A percentile compares a stretch with the other conserved stretches of the same genome.
Evolutionary conservation across 2,113 vertebrate species (phyloP).

Genomic region (Dromiciops gliroides): DNA sequence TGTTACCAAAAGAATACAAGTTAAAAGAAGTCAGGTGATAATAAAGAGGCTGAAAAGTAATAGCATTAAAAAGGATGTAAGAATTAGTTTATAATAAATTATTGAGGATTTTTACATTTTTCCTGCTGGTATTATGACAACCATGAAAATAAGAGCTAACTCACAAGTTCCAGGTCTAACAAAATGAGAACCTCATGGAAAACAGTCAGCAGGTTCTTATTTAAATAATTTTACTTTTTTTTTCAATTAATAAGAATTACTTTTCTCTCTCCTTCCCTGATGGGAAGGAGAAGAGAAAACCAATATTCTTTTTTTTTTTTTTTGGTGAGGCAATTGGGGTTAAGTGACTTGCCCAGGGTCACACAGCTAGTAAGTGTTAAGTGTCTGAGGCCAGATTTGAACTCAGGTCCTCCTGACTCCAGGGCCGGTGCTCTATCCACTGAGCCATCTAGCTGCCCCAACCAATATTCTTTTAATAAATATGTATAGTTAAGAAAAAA

Average conservation of each 20-base stretch:
- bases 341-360: too few species aligned
- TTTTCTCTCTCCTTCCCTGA: neutral
- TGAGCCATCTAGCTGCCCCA: too few species aligned
- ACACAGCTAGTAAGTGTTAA: too few species aligned
- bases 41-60: neutral
- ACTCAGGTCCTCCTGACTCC: too few species aligned
- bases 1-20: neutral
- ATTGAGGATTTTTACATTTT: neutral
- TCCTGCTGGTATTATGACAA: neutral
- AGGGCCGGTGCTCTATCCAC: too few species aligned
- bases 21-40: neutral
- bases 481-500: neutral
- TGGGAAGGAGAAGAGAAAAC: neutral
- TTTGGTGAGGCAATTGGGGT: too few species aligned
- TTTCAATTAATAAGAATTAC: neutral
- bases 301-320: neutral
- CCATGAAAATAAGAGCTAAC: neutral
- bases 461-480: neutral
- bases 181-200: neutral
- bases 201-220: neutral
- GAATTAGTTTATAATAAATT: neutral
- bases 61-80: too few species aligned
- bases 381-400: too few species aligned
- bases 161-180: neutral
- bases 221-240: neutral